Evolutionary conservation across 2,888 invertebrate species (phyloP).

Genomic region (Periphyllus acericola): DNA sequence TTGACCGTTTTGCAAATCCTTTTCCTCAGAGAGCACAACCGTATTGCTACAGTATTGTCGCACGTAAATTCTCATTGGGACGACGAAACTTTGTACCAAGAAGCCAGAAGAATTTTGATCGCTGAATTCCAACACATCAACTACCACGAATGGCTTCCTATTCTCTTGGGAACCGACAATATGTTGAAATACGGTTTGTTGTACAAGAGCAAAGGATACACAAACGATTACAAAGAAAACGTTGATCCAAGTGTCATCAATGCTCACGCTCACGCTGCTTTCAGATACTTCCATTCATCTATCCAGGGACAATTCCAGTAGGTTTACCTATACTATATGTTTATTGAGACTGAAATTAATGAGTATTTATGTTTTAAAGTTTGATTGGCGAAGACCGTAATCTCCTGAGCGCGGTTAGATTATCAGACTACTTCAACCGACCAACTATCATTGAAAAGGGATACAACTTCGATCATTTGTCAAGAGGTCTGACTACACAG

Average conservation of each 20-base stretch:
- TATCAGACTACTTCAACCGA: slow-evolving; percentile 79
- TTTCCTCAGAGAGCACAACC: slow-evolving; percentile 84
- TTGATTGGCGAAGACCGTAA: slow-evolving; percentile 73
- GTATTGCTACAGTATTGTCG: slow-evolving; percentile 74
- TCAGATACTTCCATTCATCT: slow-evolving; percentile 78
- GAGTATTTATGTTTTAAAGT: slow-evolving; percentile 67
- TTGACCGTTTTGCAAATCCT: slow-evolving; percentile 79
- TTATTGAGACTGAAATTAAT: neutral
- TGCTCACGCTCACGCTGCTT: slow-evolving; percentile 79
- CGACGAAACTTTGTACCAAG: slow-evolving; percentile 79
- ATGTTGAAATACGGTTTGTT: slow-evolving; percentile 74
- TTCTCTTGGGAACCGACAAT: slow-evolving; percentile 72
- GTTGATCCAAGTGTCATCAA: slow-evolving; percentile 76
- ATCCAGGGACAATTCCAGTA: slow-evolving; percentile 78
- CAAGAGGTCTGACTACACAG: slow-evolving; percentile 81
- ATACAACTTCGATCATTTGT: slow-evolving; percentile 77
- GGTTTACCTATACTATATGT: slow-evolving; percentile 66
- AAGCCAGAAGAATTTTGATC: slow-evolving; percentile 77
- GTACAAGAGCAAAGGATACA: slow-evolving; percentile 72
- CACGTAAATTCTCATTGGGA: slow-evolving; percentile 79
- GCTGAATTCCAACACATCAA: slow-evolving; percentile 83
- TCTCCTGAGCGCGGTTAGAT: slow-evolving; percentile 71
- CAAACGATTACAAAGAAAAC: slow-evolving; percentile 76
- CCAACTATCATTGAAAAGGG: slow-evolving; percentile 75
- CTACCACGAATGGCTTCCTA: slow-evolving; percentile 84